These are phyloP conservation scores for Apodemus speciosus DNA, from an alignment of 2,113 vertebrate genomes.

Conservation along the genomic window DNA sequence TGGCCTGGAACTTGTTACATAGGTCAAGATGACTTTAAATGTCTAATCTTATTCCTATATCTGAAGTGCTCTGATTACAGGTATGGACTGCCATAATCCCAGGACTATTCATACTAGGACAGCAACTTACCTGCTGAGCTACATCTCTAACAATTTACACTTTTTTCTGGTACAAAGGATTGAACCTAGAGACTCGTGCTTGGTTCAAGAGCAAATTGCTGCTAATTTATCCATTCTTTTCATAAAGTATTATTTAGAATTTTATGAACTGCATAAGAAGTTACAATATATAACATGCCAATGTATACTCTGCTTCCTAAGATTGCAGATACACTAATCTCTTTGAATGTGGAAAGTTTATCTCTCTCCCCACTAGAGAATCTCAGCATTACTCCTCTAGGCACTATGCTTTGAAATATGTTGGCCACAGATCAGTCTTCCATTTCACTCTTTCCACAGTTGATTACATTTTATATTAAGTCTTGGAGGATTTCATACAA, in stretches of 20 bases:
- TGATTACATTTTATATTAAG: not conserved
- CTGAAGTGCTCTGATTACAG: not conserved
- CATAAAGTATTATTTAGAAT: not conserved
- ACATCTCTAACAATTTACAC: not conserved
- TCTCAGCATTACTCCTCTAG: not conserved
- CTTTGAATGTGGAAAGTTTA: not conserved
- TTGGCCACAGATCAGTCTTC: not conserved
- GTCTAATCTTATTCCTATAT: not conserved
- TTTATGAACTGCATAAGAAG: not conserved
- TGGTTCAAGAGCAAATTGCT: not conserved
- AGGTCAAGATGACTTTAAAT: not conserved
- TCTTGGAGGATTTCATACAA: too few relatives aligned
- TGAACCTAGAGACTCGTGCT: not conserved
- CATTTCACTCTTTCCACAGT: not conserved
- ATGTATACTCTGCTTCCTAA: not conserved
- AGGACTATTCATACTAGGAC: not conserved
- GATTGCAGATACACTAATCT: not conserved
- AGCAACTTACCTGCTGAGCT: not conserved
- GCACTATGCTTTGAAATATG: not conserved
- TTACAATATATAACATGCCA: not conserved
- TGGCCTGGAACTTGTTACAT: not conserved
- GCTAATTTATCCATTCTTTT: not conserved
- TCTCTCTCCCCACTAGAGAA: not conserved
- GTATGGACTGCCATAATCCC: not conserved
- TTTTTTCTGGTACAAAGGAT: not conserved